phyloP scores from a whole-genome alignment of 2,888 invertebrate species.

The Leucozona laternaria region DNA sequence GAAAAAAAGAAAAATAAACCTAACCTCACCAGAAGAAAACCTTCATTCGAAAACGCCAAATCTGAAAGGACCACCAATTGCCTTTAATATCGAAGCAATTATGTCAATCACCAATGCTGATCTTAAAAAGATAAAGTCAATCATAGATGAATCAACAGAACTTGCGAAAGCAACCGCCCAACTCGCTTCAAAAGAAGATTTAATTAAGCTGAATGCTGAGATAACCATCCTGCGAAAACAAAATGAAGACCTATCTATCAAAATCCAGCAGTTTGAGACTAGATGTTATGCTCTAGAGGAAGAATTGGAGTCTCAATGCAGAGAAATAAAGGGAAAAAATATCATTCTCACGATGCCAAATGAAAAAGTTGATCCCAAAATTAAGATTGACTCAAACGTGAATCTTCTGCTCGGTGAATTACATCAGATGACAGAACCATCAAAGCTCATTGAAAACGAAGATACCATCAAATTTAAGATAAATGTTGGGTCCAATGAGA shows the following conservation, averaged over 20 bases:
- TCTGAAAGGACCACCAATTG: neutral
- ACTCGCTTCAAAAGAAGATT: conserved; percentile 3
- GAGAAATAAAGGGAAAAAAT: too few relatives aligned
- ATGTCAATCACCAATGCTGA: conserved; percentile 1
- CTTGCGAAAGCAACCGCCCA: neutral
- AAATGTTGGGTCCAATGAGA: too few relatives aligned
- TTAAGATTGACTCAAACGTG: too few relatives aligned
- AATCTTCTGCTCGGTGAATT: too few relatives aligned
- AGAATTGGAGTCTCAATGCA: neutral
- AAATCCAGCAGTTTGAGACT: neutral
- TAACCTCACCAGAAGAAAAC: conserved; percentile 2
- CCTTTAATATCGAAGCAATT: neutral
- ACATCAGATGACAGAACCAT: too few relatives aligned
- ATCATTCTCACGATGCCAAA: too few relatives aligned
- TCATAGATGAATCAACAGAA: too few relatives aligned
- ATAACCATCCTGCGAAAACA: neutral
- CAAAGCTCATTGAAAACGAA: too few relatives aligned
- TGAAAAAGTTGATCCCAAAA: too few relatives aligned
- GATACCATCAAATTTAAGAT: too few relatives aligned
- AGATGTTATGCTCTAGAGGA: too few relatives aligned
- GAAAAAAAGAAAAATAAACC: conserved; percentile 2
- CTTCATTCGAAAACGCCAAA: neutral
- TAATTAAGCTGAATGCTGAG: neutral
- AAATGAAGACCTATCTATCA: neutral
- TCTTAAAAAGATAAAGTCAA: conserved; percentile 8